Base-by-base conservation (phyloP, 2,888 invertebrate species). In the Venusia cambrica region DNA sequence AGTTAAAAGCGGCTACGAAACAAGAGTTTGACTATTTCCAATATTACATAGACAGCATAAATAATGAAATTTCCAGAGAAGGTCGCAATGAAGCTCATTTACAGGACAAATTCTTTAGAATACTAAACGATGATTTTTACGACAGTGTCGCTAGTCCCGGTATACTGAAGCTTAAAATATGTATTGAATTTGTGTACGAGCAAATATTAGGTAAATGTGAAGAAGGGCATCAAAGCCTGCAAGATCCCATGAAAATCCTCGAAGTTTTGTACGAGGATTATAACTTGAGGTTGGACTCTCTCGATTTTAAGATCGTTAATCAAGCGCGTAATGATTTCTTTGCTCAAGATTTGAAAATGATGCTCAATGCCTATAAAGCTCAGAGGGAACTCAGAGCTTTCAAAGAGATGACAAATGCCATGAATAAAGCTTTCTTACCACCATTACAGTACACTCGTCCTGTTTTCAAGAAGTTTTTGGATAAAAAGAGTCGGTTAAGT, bases 181-280 rank as follows among this genome's bases (percentile, higher is more conserved):
- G 87, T 51, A 72, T 87, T 15, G 87, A 87, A 57, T 87, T 75
- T 41, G 87, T 87, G 9, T 87, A 85, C 38, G 83, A 85, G 58
- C 72, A 84, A 65, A 55, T 87, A 17, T 75, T 81, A 45, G 85
- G 87, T 0, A 84, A 84, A 48, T 80, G 81, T 51, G 85, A 87
- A 51, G 87, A 87, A 56, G 85, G 83, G 1, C 87, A 87, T 52
- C 66, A 74, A 45, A 74, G 59, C 48, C 46, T 87, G 29, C 66
- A 71, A 25, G 87, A 85, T 45, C 84, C 85, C 7, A 80, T 87
- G 76, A 87, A 81, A 63, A 74, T 85, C 39, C 62, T 87, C 27
- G 87, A 87, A 68, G 66, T 83, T 6, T 73, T 73, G 70, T 87
- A 87, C 41, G 85, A 87, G 59, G 78, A 83, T 46, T 84, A 74